phyloP scores from a whole-genome alignment of 2,888 invertebrate genomes.

The Phyllotreta striolata region DNA sequence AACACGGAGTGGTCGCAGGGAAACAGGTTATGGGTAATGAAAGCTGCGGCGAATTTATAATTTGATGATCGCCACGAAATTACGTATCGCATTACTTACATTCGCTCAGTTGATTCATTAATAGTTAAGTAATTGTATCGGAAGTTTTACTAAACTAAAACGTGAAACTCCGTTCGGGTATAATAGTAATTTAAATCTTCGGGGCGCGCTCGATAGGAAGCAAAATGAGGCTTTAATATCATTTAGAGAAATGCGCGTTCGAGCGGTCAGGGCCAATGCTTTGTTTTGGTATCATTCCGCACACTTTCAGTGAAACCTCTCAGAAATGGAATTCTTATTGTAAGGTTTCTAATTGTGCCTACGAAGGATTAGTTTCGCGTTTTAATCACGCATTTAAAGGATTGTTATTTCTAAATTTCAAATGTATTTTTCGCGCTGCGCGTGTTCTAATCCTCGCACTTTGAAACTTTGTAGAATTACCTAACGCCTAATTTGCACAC shows the following conservation, averaged over 20 bases:
- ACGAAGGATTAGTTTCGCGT: background rate
- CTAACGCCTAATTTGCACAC: too few relatives aligned
- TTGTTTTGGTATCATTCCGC: constrained; percentile 7
- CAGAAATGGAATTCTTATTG: constrained; percentile 14
- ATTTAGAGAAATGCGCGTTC: constrained; percentile 5
- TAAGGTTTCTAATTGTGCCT: constrained; percentile 3
- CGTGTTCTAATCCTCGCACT: too few relatives aligned
- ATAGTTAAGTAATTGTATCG: constrained; percentile 35
- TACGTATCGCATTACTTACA: constrained; percentile 35
- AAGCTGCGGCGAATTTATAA: constrained; percentile 30
- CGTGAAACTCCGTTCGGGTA: too few relatives aligned
- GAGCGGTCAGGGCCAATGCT: background rate
- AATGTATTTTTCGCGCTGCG: too few relatives aligned
- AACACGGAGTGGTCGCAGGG: background rate
- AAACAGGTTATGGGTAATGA: constrained; percentile 21
- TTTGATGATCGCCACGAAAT: constrained; percentile 37
- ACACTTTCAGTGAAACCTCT: constrained; percentile 11
- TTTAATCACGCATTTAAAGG: too few relatives aligned
- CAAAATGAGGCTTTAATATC: background rate
- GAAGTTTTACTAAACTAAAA: constrained; percentile 20
- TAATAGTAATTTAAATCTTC: too few relatives aligned
- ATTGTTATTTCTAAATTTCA: too few relatives aligned
- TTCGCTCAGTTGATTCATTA: constrained; percentile 30
- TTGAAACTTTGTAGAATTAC: too few relatives aligned
- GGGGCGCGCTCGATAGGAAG: too few relatives aligned